Evolutionary conservation across 2,888 invertebrate genomes (phyloP).

Genomic region (Noctua janthina): DNA sequence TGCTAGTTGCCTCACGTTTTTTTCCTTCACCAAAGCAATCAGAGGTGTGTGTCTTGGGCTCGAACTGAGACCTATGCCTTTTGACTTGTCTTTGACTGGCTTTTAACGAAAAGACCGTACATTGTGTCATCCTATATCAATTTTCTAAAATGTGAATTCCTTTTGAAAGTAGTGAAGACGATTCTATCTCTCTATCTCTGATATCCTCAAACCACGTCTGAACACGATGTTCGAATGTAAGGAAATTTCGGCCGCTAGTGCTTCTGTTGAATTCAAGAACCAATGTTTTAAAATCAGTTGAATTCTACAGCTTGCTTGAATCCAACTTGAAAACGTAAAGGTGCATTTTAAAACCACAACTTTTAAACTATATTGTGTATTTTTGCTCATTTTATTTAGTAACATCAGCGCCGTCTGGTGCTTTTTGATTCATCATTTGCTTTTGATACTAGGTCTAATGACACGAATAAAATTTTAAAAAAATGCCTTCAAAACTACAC

Average conservation of each 20-base stretch:
- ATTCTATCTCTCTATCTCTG: neutral
- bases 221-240: neutral
- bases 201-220: neutral
- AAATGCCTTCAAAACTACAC: neutral
- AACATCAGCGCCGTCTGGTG: neutral
- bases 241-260: neutral
- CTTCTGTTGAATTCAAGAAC: neutral
- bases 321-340: neutral
- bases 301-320: neutral
- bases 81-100: neutral
- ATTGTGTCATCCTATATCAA: neutral
- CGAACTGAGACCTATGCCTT: no score
- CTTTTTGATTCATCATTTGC: neutral
- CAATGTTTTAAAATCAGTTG: neutral
- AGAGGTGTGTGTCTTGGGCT: no score
- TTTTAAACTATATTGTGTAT: neutral
- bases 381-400: neutral
- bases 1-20: no score
- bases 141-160: neutral
- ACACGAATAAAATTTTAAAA: neutral
- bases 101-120: neutral
- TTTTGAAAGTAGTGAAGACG: neutral
- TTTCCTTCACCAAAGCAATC: no score
- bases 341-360: neutral
- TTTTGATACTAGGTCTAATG: no score